Evolutionary conservation across 2,797 vertebrate species (phyloP), one percentile per base, ranked within the genome.

Genomic region (Eidolon dupreanum): DNA sequence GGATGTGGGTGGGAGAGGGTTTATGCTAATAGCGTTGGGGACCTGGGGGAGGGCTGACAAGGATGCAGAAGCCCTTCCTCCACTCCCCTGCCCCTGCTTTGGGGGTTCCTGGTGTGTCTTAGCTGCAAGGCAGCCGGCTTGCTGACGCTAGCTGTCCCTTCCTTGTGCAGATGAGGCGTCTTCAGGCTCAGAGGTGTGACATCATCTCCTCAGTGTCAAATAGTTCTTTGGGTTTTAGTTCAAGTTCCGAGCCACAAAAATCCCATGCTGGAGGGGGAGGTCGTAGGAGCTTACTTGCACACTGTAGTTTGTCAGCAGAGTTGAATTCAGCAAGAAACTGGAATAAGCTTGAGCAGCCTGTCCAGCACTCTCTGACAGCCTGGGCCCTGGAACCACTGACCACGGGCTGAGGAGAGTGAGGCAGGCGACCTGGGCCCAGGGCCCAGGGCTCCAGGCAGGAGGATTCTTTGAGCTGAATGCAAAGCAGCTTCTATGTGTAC

Each of bases 401-500:
- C 3, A 1, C 0, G 1, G 6, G 12, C 24, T 33, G 59, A 20
- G 88, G 55, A 63, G 33, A 31, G 43, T 9, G 71, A 87, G 77
- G 57, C 36, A 1, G 36, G 28, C 31, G 24, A 17, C 36, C 46
- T 26, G 12, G 65, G 82, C 33, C 28, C 19, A 38, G 41, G 1
- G 3, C 28, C 26, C 43, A 1, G 0, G 36, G 51, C 33, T 0
- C 12, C 0, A 46, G 68, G 55, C 41, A 9, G 12, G 65, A 61
- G 20, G 13, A 26, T 19, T 53, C 79, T 55, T 43, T 59, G 6
- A 63, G 68, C 66, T 90, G 1, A 1, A 43, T n/a, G 46, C 9
- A 65, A 8, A 78, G 43, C 65, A 2, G 2, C 73, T 36, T 53
- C 41, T 1, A 0, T 16, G 8, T 16, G 19, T 20, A 49, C 8